Base-by-base conservation (phyloP, 2,888 invertebrate species). In the Drosophila bunnanda region DNA sequence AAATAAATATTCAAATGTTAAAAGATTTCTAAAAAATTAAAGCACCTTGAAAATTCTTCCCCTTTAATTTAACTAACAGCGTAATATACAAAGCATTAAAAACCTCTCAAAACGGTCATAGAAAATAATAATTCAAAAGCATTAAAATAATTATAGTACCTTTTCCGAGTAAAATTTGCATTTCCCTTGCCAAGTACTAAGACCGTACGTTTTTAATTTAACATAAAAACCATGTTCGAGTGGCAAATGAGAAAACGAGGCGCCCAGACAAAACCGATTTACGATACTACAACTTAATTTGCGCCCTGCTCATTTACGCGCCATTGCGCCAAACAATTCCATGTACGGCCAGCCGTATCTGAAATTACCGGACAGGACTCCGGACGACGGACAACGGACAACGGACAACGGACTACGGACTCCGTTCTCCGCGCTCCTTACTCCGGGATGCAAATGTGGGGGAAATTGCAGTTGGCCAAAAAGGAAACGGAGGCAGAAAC, bases 251-350 rank as follows among this genome's bases (percentile, higher is more conserved):
- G 22, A 41, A 46, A 69, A 53, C 53, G 59, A 28, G 54, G 54
- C 39, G 46, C 38, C 55, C 43, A 57, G 52, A 74, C 34, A 48
- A 56, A 36, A 59, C 46, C 66, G 69, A 77, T 82, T 66, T 71
- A 44, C 69, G 56, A 70, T 77, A 59, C 34, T 38, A 68, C 64
- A 80, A 72, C 65, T 66, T 65, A 80, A 85, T 75, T 73, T 70
- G 55, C 50, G 38, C 56, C 67, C 67, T 52, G 61, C 65, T 48
- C 70, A 74, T 74, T 82, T 61, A 58, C 64, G 67, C 60, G 65
- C 71, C 66, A 78, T 62, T 66, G 68, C 71, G 34, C 43, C 50
- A 41, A 50, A 53, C 75, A 74, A 61, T 72, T 30, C 46, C 67
- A 68, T 46, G 56, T 68, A 25, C 55, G n/a, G 32, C 36, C 54